Evolutionary conservation across 2,888 invertebrate species (phyloP), one percentile per base, ranked within the genome.

Genomic region (Dastarcus helophoroides): DNA sequence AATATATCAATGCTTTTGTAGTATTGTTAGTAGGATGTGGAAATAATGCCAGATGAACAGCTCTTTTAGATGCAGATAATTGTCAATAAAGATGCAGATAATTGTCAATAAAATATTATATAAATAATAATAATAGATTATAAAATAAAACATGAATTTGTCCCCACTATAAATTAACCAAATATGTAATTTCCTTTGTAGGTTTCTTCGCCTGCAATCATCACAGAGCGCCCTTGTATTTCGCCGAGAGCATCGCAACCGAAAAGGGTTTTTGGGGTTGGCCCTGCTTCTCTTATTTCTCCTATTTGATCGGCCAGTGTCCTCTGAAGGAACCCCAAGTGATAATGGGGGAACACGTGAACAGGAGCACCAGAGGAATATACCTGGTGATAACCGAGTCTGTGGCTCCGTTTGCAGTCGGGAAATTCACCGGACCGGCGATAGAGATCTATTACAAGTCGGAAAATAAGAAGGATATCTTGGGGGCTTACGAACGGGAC

Each of bases 221-320:
- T 50, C 73, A 75, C 37, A 57, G 76, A 28, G 69, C 77, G 0
- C 69, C 74, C 0, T 56, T 64, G 3, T 78, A 78, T 45, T 78
- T 69, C 42, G 66, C 72, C 1, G 78, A 78, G 50, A 76, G 76
- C 0, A 71, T 78, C 29, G 71, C 69, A 37, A 65, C 69, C 1
- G 43, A 56, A n/a, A 51, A 60, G 22, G 77, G 77, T 0, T 78
- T 78, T 50, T 77, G 72, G 71, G 76, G 74, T 4, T 76, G 75
- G 71, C 64, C 66, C 0, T 78, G 78, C 44, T 57, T 64, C 4
- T 68, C 69, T 1, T 73, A 71, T 40, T 53, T 70, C 3, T 54
- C 64, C 7, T 76, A 73, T 44, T 46, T 76, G 2, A 33, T 73
- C 4, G 73, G 73, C 2, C 54, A 68, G 35, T 76, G 76, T 41